Base-by-base conservation (phyloP, 2,888 invertebrate genomes). In the Helicoverpa assulta region DNA sequence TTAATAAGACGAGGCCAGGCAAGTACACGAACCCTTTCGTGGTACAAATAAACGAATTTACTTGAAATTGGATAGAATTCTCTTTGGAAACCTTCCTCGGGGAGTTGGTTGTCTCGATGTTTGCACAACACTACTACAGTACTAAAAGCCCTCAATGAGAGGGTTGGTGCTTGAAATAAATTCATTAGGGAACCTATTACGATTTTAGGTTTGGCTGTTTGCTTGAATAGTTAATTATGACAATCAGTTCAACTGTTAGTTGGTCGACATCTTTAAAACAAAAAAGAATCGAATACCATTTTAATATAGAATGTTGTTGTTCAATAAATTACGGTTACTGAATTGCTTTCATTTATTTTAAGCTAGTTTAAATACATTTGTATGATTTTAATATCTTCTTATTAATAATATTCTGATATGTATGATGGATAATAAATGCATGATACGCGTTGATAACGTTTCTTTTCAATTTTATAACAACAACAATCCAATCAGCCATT, bases 81-180 rank as follows among this genome's bases (percentile, higher is more conserved):
- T 61, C 19, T 73, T 65, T 73, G 29, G 18, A 66, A 53, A 33
- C 43, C 29, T 40, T 26, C 7, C 14, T 62, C 6, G n/a, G 55
- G 18, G 26, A 55, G 53, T 58, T 33, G 33, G 43, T 62, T 62
- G 14, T 43, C 58, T 55, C 19, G 55, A 54, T 73, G 43, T 71
- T 77, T 59, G 29, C 54, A 12, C 12, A 8, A 43, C 53, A 53
- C 43, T 26, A 37, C 33, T 43, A 12, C 14, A 62, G 33, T 71
- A 71, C 62, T 43, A 70, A 43, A 70, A 77, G 40, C 54, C 51
- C 54, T 76, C 43, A 51, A 53, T 51, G 51, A 26, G 33, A 58
- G 19, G n/a, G 19, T 56, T 19, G 21, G 1, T 52, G 21, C 52
- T 60, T 43, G 40, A 61, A 70, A 54, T 61, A 54, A 50, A 70